Base-by-base conservation (phyloP, 2,888 invertebrate genomes). In the Trichopria drosophilae region DNA sequence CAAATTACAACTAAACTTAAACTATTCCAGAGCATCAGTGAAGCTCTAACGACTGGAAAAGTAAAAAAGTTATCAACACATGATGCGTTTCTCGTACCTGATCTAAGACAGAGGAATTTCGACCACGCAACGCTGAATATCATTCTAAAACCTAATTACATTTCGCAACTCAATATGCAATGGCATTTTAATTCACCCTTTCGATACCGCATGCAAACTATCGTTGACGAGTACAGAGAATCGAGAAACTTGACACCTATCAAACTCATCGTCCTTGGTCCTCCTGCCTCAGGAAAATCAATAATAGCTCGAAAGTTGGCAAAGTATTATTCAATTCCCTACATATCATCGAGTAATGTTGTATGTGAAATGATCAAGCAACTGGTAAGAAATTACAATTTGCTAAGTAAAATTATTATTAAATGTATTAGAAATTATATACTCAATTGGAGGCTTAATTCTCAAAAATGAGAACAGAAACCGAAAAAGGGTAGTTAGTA, bases 261-360 rank as follows among this genome's bases (percentile, higher is more conserved):
- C 59, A 84, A 82, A 63, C 68, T 81, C 34, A 63, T 85, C 12
- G 69, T 87, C 2, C 82, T 84, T 57, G 87, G 86, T 2, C 85
- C 86, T 15, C 85, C 86, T 3, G 80, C 82, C 6, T 78, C 81
- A 9, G 86, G 86, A 16, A 86, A 86, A 73, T 83, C 84, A 1
- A 77, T 75, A 15, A 60, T 86, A 46, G 80, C 84, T 1, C 80
- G 79, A 59, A 75, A 73, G 53, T 75, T 86, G 40, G 79, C 80
- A 41, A 76, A 82, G 51, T 72, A 78, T 44, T 86, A 86, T 61
- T 80, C 81, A 4, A 71, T 83, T 34, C 78, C 77, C 59, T 84
- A 84, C 60, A 68, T 85, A 35, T 79, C 80, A 2, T 78, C 80
- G 2, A 78, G 81, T 53, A 79, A 78, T 1, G 76, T 84, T 53